phyloP scores from a whole-genome alignment of 1,140 invertebrate genomes.

The Drosophila pachea region DNA sequence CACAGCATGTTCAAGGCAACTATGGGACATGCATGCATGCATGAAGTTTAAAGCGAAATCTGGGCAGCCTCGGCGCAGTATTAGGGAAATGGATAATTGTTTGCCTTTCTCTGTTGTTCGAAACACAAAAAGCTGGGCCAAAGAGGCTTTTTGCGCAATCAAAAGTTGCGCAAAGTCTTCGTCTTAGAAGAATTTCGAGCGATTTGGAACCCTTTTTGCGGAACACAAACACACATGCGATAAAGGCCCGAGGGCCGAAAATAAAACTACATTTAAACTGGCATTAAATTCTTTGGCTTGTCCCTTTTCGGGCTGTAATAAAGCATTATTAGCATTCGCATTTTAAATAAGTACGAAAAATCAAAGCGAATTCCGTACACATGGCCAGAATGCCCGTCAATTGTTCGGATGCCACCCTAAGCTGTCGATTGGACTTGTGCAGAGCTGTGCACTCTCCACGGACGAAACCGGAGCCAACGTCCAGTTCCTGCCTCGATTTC shows the following conservation, averaged over 20 bases:
- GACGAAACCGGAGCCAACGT: constrained; percentile 36
- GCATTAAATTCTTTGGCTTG: constrained; percentile 41
- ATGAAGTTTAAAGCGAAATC: constrained; percentile 3
- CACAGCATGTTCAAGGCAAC: constrained; percentile 32
- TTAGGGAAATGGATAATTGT: background rate
- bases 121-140: background rate
- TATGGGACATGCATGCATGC: constrained; percentile 11
- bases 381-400: constrained; percentile 57
- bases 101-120: background rate
- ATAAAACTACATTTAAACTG: constrained; percentile 36
- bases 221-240: background rate
- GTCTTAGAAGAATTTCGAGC: constrained; percentile 9
- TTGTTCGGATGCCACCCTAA: constrained; percentile 46
- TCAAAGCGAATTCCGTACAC: constrained; percentile 42
- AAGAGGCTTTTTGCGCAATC: constrained; percentile 10
- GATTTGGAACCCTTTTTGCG: constrained; percentile 30
- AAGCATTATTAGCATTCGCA: constrained; percentile 50
- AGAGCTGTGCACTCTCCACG: constrained; percentile 63
- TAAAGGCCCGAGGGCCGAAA: constrained; percentile 31
- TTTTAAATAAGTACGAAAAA: constrained; percentile 45
- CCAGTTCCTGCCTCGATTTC: constrained; percentile 63
- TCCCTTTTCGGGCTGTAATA: constrained; percentile 27
- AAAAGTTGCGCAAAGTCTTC: constrained; percentile 23
- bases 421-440: constrained; percentile 61
- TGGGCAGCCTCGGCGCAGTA: background rate